Evolutionary conservation across 2,797 vertebrate species (phyloP).

Genomic region (Pseudocheirus occidentalis): DNA sequence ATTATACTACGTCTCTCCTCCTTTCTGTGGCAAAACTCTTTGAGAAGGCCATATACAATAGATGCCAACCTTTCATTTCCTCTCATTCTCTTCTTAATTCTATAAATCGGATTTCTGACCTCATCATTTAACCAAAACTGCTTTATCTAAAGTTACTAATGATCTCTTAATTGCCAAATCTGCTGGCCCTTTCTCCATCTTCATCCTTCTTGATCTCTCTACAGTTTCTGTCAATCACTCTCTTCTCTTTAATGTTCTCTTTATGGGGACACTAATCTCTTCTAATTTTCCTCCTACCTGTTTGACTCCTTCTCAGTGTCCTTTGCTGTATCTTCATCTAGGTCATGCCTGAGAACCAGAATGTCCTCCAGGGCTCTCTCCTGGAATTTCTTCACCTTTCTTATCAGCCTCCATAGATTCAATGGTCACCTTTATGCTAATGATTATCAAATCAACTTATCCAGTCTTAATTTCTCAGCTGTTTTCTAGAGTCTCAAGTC

Average conservation of each 20-base stretch:
- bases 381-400: neutral
- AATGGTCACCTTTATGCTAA: neutral
- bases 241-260: neutral
- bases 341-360: neutral
- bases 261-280: neutral
- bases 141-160: neutral
- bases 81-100: neutral
- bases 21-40: neutral
- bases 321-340: neutral
- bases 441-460: neutral
- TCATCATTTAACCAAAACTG: neutral
- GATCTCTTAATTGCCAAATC: neutral
- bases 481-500: neutral
- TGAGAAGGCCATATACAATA: neutral
- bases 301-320: neutral
- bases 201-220: neutral
- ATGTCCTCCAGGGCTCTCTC: neutral
- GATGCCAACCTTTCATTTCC: neutral
- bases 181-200: neutral
- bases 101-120: neutral
- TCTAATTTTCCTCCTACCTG: neutral
- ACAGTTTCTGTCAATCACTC: neutral
- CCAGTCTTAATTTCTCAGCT: neutral
- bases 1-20: neutral
- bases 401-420: neutral